Evolutionary conservation across 1,140 invertebrate species (phyloP), one percentile per base, ranked within the genome.

Genomic region (Scaptomyza montana): DNA sequence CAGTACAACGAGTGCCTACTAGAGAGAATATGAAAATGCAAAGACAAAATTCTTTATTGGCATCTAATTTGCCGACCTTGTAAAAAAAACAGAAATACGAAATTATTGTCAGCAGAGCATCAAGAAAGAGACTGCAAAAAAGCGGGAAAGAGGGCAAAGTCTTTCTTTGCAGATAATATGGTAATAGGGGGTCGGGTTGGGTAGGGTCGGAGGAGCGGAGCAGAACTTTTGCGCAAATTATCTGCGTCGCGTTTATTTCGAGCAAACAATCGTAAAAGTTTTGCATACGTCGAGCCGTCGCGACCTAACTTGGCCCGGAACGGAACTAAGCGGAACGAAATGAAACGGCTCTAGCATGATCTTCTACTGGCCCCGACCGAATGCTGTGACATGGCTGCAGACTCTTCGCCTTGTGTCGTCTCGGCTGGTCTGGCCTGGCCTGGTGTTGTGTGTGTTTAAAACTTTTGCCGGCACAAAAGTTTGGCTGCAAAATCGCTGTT

Each of bases 241-340:
- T 87, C 84, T 87, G 82, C 84, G 82, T 79, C 75, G 84, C 82
- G 84, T 87, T 87, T 87, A 87, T 87, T 87, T 82, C 84, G 82
- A 84, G 84, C 84, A 87, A 87, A 87, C 82, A 87, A 87, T 87
- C 82, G 84, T 65, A 82, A 89, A 87, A 87, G 43, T 87, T 87
- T 87, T 64, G 65, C 76, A 79, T 77, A 84, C 68, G 77, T 78
- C 69, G 67, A 65, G 60, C 45, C 43, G 66, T 53, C 47, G 61
- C 65, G 71, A 74, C 59, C 51, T 63, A 59, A 69, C 66, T 73
- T 60, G 57, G 43, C 6, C 9, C n/a, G 55, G 21, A 69, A 54
- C 59, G 19, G 36, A 57, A 64, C 25, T 9, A 50, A 33, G 49
- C 46, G 46, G 36, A 49, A 70, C 16, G 47, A 10, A 45, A 50